Percentiles rank a stretch among this genome's conserved stretches.
Conservation (phyloP, 2,888 invertebrate genomes). For the Phengaris arion region DNA sequence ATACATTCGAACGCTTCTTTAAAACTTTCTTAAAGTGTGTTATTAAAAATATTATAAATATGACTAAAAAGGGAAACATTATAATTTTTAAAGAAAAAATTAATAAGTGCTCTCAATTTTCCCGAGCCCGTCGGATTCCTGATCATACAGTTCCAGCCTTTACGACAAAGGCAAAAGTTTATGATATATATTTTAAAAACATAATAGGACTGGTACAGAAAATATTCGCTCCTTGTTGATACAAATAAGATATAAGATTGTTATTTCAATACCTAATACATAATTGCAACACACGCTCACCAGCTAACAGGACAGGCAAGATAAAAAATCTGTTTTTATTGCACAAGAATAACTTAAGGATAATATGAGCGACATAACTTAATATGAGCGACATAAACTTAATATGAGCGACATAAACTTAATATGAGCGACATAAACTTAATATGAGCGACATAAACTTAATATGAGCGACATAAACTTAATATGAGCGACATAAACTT, state of each 20-base stretch:
- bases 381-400: not conserved
- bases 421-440: not conserved
- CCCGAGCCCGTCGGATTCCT: too few relatives aligned
- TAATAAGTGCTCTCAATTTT: too few relatives aligned
- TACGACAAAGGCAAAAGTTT: too few relatives aligned
- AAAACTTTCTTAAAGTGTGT: too few relatives aligned
- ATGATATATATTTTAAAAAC: too few relatives aligned
- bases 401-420: not conserved
- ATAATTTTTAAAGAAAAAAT: too few relatives aligned
- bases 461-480: not conserved
- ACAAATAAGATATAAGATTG: not conserved
- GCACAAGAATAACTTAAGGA: too few relatives aligned
- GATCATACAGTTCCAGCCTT: too few relatives aligned
- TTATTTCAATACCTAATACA: not conserved
- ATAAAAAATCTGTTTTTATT: not conserved
- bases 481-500: not conserved
- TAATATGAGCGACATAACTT: not conserved
- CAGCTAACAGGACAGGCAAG: not conserved
- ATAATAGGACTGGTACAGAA: not conserved
- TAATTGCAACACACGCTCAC: not conserved
- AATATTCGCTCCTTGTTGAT: not conserved
- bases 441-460: not conserved
- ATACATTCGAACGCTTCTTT: too few relatives aligned
- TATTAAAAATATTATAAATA: too few relatives aligned
- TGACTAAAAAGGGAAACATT: too few relatives aligned